Conservation (phyloP, 2,113 vertebrate species). For the Sander vitreus region DNA sequence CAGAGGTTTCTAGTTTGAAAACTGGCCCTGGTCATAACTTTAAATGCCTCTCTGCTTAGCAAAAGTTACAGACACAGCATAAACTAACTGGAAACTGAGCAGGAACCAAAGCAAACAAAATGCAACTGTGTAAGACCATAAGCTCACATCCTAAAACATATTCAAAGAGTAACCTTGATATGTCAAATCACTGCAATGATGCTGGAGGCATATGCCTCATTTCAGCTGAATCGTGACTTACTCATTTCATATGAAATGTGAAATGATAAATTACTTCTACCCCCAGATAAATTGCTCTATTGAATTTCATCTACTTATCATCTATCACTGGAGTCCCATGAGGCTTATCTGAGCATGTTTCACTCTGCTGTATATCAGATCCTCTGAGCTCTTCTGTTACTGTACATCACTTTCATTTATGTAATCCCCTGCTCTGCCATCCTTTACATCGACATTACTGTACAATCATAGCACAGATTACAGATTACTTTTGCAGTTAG, state of each 20-base stretch:
- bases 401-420: conserved; percentile 46
- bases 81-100: conserved; percentile 29
- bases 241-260: conserved; percentile 31
- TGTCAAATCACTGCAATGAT: conserved; percentile 34
- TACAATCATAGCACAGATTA: conserved; percentile 10
- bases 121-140: conserved; percentile 14
- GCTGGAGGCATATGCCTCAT: conserved; percentile 22
- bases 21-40: conserved; percentile 14
- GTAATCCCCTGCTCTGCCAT: conserved; percentile 45
- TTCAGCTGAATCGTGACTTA: conserved; percentile 28
- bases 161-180: conserved; percentile 46
- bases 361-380: conserved; percentile 52
- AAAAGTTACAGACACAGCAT: conserved; percentile 43
- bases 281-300: conserved; percentile 36
- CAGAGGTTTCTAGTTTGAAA: conserved; percentile 6
- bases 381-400: conserved; percentile 42
- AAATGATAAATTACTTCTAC: conserved; percentile 43
- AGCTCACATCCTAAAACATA: conserved; percentile 16
- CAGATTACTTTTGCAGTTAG: conserved; percentile 39
- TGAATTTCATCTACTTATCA: conserved; percentile 43
- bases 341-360: conserved; percentile 50
- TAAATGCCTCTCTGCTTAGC: not conserved
- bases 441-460: conserved; percentile 50
- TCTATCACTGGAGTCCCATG: conserved; percentile 40
- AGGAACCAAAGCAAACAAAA: conserved; percentile 22